Evolutionary conservation across 2,113 vertebrate species (phyloP), one percentile per base, ranked within the genome.

Genomic region (Ailuropoda melanoleuca): DNA sequence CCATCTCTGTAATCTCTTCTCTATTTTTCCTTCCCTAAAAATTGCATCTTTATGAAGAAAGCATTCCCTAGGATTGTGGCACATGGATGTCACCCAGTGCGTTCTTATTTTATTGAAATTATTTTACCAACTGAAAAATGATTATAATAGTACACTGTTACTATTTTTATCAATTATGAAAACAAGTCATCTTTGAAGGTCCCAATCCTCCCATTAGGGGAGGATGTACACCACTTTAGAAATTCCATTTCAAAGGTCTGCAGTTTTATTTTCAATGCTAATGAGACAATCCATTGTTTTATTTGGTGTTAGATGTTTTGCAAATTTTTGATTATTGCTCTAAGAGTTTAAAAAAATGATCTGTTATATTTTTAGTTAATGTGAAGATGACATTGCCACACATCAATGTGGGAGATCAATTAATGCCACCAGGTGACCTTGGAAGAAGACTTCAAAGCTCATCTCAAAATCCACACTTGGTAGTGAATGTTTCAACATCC

Each of bases 401-500:
- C 4, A 37, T 6, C 21, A 53, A 14, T 31, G 86, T 55, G 8
- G 18, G 77, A 90, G 10, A 39, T 24, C 31, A 26, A 24, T 26
- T 21, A 34, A 34, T n/a, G 46, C 74, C 15, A 48, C 19, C 0
- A 37, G 19, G 13, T 62, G 43, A n/a, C 23, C 14, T 77, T n/a
- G 56, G 39, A 89, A 75, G n/a, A 56, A 77, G 6, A 50, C 17
- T 39, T 43, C 17, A 29, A 83, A 39, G 1, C 85, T 89, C 90
- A 58, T 93, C 39, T 50, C 81, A 92, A 96, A 96, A 68, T 80
- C 86, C n/a, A 29, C 1, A 39, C 70, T 93, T 96, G 64, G 7
- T 95, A 97, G 96, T 91, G 85, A 88, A 88, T 96, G 93, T 70
- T 90, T 96, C 64, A 89, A 66, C 95, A 39, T 56, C 34, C 83